A percentile compares a stretch with the other conserved stretches of the same genome.
Conservation (phyloP, 2,113 vertebrate genomes). For the Sula dactylatra region DNA sequence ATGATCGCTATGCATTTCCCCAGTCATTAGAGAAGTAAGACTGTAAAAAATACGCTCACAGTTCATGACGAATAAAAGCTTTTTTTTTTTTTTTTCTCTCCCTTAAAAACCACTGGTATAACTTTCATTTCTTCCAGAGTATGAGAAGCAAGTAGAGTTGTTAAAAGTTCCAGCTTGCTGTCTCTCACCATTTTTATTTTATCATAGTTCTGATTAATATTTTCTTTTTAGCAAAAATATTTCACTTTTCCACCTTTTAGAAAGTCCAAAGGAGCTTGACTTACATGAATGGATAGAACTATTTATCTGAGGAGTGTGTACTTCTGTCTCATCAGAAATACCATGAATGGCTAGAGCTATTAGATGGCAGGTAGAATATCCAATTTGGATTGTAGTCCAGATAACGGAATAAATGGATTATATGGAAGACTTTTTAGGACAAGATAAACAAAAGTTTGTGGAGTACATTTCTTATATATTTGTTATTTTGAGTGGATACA, state of each 20-base stretch:
- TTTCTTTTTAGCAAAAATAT: not conserved
- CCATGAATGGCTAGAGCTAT: not conserved
- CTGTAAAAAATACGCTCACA: not conserved
- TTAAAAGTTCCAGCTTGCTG: not conserved
- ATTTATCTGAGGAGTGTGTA: not conserved
- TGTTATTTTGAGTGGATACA: not conserved
- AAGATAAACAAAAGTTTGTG: not conserved
- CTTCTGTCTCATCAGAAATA: not conserved
- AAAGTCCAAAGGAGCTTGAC: not conserved
- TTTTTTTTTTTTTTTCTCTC: not conserved
- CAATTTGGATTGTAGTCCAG: not conserved
- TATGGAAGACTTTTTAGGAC: not conserved
- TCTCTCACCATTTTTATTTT: not conserved
- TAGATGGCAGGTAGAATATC: not conserved
- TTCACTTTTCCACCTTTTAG: not conserved
- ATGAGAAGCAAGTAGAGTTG: not conserved
- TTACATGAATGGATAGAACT: not conserved
- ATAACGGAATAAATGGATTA: not conserved
- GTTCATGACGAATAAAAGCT: not conserved
- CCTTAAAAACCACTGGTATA: not conserved
- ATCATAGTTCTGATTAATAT: not conserved
- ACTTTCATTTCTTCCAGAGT: not conserved
- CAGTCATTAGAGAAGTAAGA: not conserved
- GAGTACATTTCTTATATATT: accelerated
- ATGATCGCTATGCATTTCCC: not conserved